A percentile compares a stretch with the other conserved stretches of the same genome.
phyloP scores from a whole-genome alignment of 2,888 invertebrate species.

The Neria commutata region DNA sequence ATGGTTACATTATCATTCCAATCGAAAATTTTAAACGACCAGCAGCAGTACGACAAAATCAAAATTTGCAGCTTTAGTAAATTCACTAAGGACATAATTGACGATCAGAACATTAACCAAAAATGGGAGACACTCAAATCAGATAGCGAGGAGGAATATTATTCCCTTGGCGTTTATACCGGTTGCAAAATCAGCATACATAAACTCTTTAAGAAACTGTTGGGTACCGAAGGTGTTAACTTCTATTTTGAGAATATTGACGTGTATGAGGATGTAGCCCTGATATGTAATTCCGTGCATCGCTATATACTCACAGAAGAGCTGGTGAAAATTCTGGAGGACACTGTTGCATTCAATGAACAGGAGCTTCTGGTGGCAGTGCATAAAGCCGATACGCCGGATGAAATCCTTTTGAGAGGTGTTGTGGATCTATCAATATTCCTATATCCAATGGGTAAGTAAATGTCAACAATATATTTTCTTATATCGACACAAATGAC shows the following conservation, averaged over 20 bases:
- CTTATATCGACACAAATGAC: too few species aligned
- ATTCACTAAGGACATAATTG: slow-evolving; percentile 36
- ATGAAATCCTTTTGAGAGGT: slow-evolving; percentile 40
- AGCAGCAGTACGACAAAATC: slow-evolving; percentile 25
- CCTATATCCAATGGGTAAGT: slow-evolving; percentile 45
- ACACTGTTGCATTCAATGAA: slow-evolving; percentile 32
- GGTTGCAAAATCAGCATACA: slow-evolving; percentile 32
- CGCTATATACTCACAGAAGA: slow-evolving; percentile 42
- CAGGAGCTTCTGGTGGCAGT: slow-evolving; percentile 45
- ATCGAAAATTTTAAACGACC: slow-evolving; percentile 24
- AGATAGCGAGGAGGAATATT: slow-evolving; percentile 31
- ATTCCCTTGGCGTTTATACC: slow-evolving; percentile 29
- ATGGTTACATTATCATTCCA: slow-evolving; percentile 37
- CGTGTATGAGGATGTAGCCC: slow-evolving; percentile 31
- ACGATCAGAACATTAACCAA: slow-evolving; percentile 41
- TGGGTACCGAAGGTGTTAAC: slow-evolving; percentile 34
- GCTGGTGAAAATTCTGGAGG: slow-evolving; percentile 39
- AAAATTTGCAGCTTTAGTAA: slow-evolving; percentile 40
- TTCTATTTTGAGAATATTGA: slow-evolving; percentile 34
- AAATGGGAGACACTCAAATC: slow-evolving; percentile 33
- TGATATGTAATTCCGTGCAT: slow-evolving; percentile 49
- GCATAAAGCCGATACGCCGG: slow-evolving; percentile 30
- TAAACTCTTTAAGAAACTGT: slow-evolving; percentile 31
- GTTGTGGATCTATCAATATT: slow-evolving; percentile 42
- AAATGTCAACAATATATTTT: too few species aligned